Evolutionary conservation across 1,140 invertebrate genomes (phyloP).

Genomic region (Aporrectodea caliginosa): DNA sequence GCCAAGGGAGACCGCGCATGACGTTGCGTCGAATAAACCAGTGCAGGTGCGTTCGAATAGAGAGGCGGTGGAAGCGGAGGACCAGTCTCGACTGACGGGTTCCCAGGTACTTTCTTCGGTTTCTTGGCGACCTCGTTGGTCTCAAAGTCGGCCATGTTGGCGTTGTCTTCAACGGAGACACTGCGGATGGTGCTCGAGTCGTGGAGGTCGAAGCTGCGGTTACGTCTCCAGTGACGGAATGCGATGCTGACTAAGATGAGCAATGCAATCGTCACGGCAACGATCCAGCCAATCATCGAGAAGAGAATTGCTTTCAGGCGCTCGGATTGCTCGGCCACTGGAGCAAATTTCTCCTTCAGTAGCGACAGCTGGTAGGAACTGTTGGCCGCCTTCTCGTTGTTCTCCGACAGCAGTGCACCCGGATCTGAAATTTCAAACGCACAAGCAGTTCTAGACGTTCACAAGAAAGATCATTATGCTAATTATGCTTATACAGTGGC

Average conservation of each 20-base stretch:
- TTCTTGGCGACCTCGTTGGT: neutral
- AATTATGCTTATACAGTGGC: too few species aligned
- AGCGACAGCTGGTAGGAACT: neutral
- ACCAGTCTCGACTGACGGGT: neutral
- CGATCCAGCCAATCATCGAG: neutral
- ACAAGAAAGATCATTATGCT: too few species aligned
- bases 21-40: neutral
- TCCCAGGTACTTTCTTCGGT: neutral
- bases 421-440: slow-evolving; percentile 2
- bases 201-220: neutral
- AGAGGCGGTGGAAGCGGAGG: neutral
- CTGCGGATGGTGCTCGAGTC: neutral
- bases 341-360: neutral
- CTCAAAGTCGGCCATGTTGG: neutral
- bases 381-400: neutral
- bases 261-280: neutral
- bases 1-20: neutral
- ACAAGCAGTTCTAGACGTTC: too few species aligned
- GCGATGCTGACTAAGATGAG: neutral
- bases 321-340: neutral
- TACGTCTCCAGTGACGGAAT: neutral
- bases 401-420: neutral
- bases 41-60: neutral
- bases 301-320: neutral
- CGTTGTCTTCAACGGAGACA: neutral